Conservation (phyloP, 1,140 invertebrate genomes). For the Bombus cullumanus region DNA sequence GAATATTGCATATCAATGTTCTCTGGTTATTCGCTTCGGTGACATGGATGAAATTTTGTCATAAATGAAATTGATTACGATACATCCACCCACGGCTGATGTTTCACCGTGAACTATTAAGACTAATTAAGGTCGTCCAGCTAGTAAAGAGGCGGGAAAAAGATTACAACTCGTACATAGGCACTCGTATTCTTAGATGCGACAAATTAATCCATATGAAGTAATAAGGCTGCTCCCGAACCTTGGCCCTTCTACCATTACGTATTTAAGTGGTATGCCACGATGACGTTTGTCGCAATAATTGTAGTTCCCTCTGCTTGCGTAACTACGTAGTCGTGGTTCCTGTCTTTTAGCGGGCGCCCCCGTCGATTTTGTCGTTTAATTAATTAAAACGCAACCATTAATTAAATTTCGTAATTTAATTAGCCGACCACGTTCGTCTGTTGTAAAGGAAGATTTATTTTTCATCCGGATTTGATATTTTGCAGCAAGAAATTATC, state of each 20-base stretch:
- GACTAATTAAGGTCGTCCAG: not conserved
- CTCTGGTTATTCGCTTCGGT: not conserved
- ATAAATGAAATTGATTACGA: too few relatives aligned
- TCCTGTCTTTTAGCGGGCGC: slow-evolving; percentile 19
- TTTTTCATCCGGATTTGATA: not conserved
- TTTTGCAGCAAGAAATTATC: not conserved
- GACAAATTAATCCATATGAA: slow-evolving; percentile 62
- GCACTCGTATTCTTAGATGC: slow-evolving; percentile 41
- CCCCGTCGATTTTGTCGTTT: not conserved
- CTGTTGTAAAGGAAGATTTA: too few relatives aligned
- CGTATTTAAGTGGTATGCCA: slow-evolving; percentile 59
- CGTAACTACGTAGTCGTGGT: slow-evolving; percentile 46
- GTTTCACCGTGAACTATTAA: slow-evolving; percentile 13
- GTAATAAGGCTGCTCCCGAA: slow-evolving; percentile 62
- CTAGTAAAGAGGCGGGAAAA: not conserved
- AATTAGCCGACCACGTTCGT: not conserved
- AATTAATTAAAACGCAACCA: not conserved
- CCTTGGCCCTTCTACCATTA: slow-evolving; percentile 63
- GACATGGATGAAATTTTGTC: not conserved
- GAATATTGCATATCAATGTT: slow-evolving; percentile 9
- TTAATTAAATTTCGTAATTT: not conserved
- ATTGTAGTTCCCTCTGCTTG: slow-evolving; percentile 51
- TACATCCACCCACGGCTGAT: not conserved
- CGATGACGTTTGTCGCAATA: slow-evolving; percentile 38
- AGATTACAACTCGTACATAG: slow-evolving; percentile 14